phyloP scores from a whole-genome alignment of 2,113 vertebrate genomes.

The Eudyptes chrysolophus region DNA sequence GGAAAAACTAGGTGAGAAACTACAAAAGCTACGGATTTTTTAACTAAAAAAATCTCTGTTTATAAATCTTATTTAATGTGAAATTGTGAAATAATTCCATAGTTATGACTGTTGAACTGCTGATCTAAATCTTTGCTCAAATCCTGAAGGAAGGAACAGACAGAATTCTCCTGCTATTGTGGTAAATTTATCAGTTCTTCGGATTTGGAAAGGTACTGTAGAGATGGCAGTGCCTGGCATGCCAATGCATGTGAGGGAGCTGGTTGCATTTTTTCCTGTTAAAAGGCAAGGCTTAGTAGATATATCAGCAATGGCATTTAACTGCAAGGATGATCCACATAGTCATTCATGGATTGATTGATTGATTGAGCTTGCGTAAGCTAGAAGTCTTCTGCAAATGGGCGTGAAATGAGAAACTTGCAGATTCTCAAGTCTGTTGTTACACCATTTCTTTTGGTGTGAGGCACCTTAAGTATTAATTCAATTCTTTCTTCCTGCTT shows the following conservation, averaged over 20 bases:
- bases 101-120: background rate
- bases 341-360: background rate
- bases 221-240: background rate
- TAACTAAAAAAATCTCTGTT: background rate
- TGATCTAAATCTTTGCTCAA: background rate
- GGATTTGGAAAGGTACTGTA: background rate
- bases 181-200: background rate
- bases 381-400: background rate
- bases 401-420: background rate
- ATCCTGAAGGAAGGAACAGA: background rate
- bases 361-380: accelerated
- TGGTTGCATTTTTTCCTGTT: background rate
- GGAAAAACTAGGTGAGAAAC: conserved; percentile 91
- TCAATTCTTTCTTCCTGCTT: background rate
- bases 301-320: background rate
- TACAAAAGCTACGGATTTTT: background rate
- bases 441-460: background rate
- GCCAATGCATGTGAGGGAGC: background rate
- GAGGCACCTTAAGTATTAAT: background rate
- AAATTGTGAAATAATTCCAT: background rate
- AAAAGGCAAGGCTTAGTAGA: background rate
- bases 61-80: background rate
- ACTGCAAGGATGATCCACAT: background rate
- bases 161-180: background rate
- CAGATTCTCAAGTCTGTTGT: background rate